Evolutionary conservation across 53 echinoderm and acorn worm species (phyloP), one percentile per base, ranked within the genome.

Genomic region (Echinometra lucunter): DNA sequence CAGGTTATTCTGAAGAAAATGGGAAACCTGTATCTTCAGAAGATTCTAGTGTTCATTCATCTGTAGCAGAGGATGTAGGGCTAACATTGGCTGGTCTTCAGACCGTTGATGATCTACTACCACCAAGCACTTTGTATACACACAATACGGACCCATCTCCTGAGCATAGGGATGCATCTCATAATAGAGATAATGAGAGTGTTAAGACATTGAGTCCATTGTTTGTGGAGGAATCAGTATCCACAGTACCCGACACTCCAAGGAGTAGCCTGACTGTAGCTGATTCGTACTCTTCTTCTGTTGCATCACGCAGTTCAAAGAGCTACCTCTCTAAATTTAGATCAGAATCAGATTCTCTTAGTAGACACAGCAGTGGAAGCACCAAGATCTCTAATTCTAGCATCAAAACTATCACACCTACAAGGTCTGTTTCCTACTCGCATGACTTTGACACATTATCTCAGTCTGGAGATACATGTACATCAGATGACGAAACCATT

Each of bases 31-130:
- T 60, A 37, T 78, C 82, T 34, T 10, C 40, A 19, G 94, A 66
- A 45, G 56, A 82, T 18, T 94, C 94, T 38, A 94, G 85, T 83
- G 94, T 63, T 57, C 55, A 57, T 11, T 92, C 92, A 56, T 58
- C 94, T 5, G 66, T 94, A n/a, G 94, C 44, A 58, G 94, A 94
- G 56, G 94, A 94, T 37, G 45, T 94, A 40, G 58, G 85, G 1
- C 85, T 82, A 25, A 92, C 88, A 66, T 88, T 97, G 11, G 91
- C 94, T 19, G 97, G 96, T 21, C 89, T 96, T 17, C 96, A 97
- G 75, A 97, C 97, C 32, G 88, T 97, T 19, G 97, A 97, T 80
- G 96, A 97, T 60, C 95, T 97, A 18, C 95, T 38, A 44, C 91
- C 35, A 69, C 67, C 69, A 25, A 40, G 18, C 72, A 21, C 45